Evolutionary conservation across 2,113 vertebrate species (phyloP), one percentile per base, ranked within the genome.

Genomic region (Okapia johnstoni): DNA sequence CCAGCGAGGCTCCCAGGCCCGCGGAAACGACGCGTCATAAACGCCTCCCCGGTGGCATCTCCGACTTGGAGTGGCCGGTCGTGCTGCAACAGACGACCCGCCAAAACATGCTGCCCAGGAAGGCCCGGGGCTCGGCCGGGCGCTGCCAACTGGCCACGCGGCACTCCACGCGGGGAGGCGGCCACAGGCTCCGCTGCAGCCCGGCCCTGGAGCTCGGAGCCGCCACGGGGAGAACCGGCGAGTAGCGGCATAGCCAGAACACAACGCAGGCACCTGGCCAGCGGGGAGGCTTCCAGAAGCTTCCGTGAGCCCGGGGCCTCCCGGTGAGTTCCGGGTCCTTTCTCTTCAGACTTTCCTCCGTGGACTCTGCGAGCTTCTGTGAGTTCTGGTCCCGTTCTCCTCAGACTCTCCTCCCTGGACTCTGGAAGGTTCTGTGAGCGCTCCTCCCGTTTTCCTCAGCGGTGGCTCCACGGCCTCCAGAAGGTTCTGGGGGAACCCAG

Each of bases 161-260:
- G 61, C 61, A 9, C 33, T 19, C 33, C 61, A n/a, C 16, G 33
- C 3, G 15, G 61, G 30, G 33, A 17, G 61, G 70, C 12, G 40
- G 70, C 40, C 23, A 43, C 40, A 2, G 15, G 33, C 33, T 19
- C 61, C 33, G 7, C 33, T 0, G 16, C 30, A 66, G 33, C 61
- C 7, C 30, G 15, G 30, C 33, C 33, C 9, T 4, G 16, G 61
- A n/a, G 33, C 61, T 8, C 30, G 61, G 14, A 7, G 60, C 28
- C 28, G 1, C 60, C 60, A 7, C 60, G 28, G 30, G 14, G 60
- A 8, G 30, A 33, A 0, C 28, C 60, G 28, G 14, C 6, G 28
- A 55, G 13, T 7, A 3, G 30, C 2, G 30, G 15, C 61, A 0
- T 7, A 8, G 61, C 33, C 33, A 7, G 61, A n/a, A 4, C 61